phyloP scores from a whole-genome alignment of 2,888 invertebrate species.

The Philereme vetulata region DNA sequence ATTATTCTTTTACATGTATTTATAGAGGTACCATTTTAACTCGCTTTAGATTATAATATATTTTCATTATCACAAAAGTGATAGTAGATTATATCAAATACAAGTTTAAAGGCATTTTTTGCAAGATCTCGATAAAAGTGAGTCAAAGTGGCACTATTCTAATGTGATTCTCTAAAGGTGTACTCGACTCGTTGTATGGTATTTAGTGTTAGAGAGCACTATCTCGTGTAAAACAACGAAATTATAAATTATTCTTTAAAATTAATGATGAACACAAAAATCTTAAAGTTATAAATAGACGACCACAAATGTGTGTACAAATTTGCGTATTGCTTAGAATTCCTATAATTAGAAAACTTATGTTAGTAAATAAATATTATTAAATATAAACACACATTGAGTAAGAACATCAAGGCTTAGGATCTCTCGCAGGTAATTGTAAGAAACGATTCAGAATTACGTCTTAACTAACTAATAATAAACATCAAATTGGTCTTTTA shows the following conservation, averaged over 20 bases:
- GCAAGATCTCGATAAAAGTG: constrained; percentile 47
- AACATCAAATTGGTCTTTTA: constrained; percentile 38
- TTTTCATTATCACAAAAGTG: constrained; percentile 55
- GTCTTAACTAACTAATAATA: constrained; percentile 31
- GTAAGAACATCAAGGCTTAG: constrained; percentile 50
- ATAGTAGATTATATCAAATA: constrained; percentile 44
- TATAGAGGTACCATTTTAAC: constrained; percentile 44
- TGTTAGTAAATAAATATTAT: constrained; percentile 40
- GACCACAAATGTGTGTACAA: constrained; percentile 25
- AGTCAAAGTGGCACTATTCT: constrained; percentile 45
- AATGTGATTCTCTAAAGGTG: constrained; percentile 35
- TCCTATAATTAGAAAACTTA: constrained; percentile 58
- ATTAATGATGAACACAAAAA: constrained; percentile 20
- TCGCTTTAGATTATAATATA: constrained; percentile 46
- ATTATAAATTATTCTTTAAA: constrained; percentile 22
- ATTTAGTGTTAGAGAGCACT: constrained; percentile 30
- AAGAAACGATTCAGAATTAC: constrained; percentile 29
- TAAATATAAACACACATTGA: constrained; percentile 45
- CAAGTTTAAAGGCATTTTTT: constrained; percentile 51
- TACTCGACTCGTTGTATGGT: constrained; percentile 39
- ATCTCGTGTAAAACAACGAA: constrained; percentile 20
- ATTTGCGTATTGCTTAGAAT: constrained; percentile 67
- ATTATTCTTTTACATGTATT: constrained; percentile 33
- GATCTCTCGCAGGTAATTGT: constrained; percentile 49
- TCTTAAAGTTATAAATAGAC: constrained; percentile 23